phyloP scores from a whole-genome alignment of 2,113 vertebrate genomes.

The Sorex fumeus region DNA sequence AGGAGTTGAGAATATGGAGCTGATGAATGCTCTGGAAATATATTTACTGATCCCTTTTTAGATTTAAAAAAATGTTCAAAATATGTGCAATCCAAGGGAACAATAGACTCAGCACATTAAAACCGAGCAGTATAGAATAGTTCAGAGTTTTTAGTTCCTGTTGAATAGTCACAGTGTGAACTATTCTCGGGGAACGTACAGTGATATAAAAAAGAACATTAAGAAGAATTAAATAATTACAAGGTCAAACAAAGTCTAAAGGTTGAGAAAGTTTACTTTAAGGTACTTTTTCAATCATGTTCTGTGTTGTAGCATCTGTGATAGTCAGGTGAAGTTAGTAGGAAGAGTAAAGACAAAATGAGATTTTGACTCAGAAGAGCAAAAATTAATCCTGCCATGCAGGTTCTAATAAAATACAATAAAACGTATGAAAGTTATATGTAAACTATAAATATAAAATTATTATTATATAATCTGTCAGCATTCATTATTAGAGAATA shows the following conservation, averaged over 20 bases:
- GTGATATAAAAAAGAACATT: not conserved
- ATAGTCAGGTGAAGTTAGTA: not conserved
- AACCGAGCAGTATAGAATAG: not conserved
- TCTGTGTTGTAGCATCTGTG: not conserved
- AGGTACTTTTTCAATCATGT: not conserved
- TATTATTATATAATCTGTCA: not conserved
- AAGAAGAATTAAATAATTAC: not conserved
- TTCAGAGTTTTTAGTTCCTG: not conserved
- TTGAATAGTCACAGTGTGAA: not conserved
- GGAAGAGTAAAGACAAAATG: not conserved
- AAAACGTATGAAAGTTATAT: slow-evolving; percentile 23
- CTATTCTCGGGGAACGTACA: not conserved
- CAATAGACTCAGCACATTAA: not conserved
- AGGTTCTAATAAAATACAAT: not conserved
- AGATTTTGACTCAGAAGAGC: not conserved
- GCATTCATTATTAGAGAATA: slow-evolving; percentile 6
- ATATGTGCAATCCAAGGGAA: not conserved
- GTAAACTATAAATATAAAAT: not conserved
- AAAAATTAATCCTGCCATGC: not conserved
- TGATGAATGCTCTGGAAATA: not conserved
- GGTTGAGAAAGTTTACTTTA: not conserved
- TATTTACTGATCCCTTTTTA: not conserved
- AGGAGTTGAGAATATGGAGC: not conserved
- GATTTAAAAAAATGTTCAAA: not conserved
- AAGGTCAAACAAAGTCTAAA: slow-evolving; percentile 1